A percentile compares a stretch with the other conserved stretches of the same genome.
These are phyloP conservation scores for Pangasianodon gigas DNA, from an alignment of 2,113 vertebrate species.

Conservation along the genomic window DNA sequence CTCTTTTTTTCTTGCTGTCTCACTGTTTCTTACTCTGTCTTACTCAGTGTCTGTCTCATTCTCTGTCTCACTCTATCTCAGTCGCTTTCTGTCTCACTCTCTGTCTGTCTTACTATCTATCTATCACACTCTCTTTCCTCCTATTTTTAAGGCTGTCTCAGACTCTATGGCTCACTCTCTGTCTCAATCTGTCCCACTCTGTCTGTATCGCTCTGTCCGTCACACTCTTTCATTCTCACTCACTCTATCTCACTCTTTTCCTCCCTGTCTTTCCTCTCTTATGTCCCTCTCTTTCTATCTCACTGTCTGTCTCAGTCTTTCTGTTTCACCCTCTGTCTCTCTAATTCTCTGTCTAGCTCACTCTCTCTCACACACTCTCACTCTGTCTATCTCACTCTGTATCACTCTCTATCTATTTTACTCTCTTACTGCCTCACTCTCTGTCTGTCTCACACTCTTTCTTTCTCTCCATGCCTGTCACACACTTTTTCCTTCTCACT, in stretches of 20 bases:
- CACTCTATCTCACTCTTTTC: not conserved
- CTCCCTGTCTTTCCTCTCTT: not conserved
- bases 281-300: not conserved
- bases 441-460: not conserved
- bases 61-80: not conserved
- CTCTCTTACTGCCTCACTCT: not conserved
- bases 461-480: not conserved
- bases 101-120: not conserved
- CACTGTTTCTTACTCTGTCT: not conserved
- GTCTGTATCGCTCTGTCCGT: not conserved
- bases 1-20: not conserved
- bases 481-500: not conserved
- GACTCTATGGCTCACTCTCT: not conserved
- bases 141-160: too few species aligned
- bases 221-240: not conserved
- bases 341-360: not conserved
- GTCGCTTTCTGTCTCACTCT: not conserved
- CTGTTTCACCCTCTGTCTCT: not conserved
- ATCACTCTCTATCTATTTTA: not conserved
- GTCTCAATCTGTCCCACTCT: too few species aligned
- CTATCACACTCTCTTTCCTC: not conserved
- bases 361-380: not conserved
- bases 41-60: too few species aligned
- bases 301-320: not conserved
- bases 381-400: not conserved